Evolutionary conservation across 1,140 invertebrate species (phyloP).

Genomic region (Cotesia glomerata): DNA sequence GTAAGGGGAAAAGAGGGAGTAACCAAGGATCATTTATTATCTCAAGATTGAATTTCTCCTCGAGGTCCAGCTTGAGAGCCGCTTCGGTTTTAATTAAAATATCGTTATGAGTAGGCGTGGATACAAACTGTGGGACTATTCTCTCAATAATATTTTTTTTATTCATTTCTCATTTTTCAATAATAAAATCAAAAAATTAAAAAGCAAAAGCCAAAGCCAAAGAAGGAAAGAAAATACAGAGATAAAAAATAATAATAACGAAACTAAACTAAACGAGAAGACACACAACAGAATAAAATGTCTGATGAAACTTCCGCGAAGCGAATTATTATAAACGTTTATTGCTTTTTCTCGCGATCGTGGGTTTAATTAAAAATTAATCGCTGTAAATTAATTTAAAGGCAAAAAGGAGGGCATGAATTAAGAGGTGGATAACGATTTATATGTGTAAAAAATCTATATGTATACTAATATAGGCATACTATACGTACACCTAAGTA

Average conservation of each 20-base stretch:
- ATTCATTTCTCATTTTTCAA: conserved; percentile 25
- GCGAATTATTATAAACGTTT: no score
- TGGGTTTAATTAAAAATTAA: conserved; percentile 61
- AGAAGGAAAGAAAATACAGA: conserved; percentile 21
- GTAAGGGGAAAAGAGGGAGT: conserved; percentile 48
- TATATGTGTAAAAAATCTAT: background rate
- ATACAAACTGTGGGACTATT: conserved; percentile 50
- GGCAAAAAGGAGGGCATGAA: conserved; percentile 46
- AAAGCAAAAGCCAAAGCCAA: conserved; percentile 7
- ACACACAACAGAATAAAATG: background rate
- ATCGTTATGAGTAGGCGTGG: conserved; percentile 65
- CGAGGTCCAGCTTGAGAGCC: conserved; percentile 37
- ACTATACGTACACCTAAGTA: background rate
- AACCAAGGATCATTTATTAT: conserved; percentile 64
- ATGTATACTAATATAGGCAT: conserved; percentile 1
- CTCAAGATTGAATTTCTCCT: conserved; percentile 64
- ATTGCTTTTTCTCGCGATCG: conserved; percentile 1
- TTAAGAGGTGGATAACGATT: no score
- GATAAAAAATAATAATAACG: conserved; percentile 15
- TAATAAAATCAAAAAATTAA: conserved; percentile 4
- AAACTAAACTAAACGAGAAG: background rate
- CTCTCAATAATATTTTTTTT: conserved; percentile 38
- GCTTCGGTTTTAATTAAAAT: conserved; percentile 63
- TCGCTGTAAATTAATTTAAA: conserved; percentile 62
- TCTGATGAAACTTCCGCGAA: no score